Evolutionary conservation across 2,113 vertebrate species (phyloP), one percentile per base, ranked within the genome.

Genomic region (Camelus dromedarius): DNA sequence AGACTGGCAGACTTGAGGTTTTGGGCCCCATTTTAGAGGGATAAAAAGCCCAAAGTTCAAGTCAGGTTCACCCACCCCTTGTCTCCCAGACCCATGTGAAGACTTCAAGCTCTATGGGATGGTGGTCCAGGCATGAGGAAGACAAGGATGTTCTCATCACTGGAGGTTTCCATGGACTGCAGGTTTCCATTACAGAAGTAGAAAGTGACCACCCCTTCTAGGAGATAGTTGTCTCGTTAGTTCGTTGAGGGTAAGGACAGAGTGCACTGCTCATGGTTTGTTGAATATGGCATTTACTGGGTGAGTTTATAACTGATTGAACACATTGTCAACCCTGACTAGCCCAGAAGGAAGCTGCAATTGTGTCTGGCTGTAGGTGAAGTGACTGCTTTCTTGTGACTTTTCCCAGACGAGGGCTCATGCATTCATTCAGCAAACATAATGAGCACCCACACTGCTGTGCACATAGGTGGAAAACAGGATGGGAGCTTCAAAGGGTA

Each of bases 381-480:
- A 84, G 26, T 64, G 50, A 79, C 73, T 81, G 32, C 54, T 88
- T 90, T 58, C 76, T 91, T 19, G 15, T 92, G 90, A 83, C 83
- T 73, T 67, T 64, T 60, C 60, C n/a, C 18, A 8, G 20, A 20
- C 3, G 13, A 90, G 58, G 48, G 26, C 50, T 91, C 84, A 86
- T 64, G 62, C 26, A 48, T 91, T 70, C 54, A 54, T 38, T 82
- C 42, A 79, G 38, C 60, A 85, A 50, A 81, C 60, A 30, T 8
- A 24, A 42, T 85, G 48, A 76, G 50, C 30, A 58, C 18, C 19
- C 60, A 54, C 32, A 79, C 48, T 79, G 12, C 24, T 58, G n/a
- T 89, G 48, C 19, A 48, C 85, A 79, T 26, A 69, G 60, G 54
- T 82, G n/a, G 77, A 35, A 24, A 84, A 79, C 62, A 92, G 22